Percentiles rank a stretch among this genome's conserved stretches.
These are phyloP conservation scores for Artibeus jamaicensis DNA, from an alignment of 2,797 vertebrate genomes.

Conservation along the genomic window DNA sequence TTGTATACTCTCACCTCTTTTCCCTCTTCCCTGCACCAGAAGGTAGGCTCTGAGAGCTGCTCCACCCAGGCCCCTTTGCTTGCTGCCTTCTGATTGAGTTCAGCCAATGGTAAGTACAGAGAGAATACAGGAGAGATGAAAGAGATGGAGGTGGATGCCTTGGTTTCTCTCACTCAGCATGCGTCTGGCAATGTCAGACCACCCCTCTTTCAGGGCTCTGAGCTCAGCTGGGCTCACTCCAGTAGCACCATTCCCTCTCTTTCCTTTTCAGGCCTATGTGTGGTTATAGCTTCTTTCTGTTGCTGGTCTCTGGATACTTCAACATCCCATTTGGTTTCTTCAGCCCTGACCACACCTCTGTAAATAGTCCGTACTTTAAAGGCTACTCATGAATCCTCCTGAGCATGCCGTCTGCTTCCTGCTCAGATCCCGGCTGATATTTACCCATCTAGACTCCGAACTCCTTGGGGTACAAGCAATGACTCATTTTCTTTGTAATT, in stretches of 20 bases:
- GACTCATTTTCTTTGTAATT: not conserved
- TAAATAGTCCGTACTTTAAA: not conserved
- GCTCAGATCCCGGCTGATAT: not conserved
- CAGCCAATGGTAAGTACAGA: not conserved
- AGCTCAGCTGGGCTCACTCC: not conserved
- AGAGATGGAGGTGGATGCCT: too few species aligned
- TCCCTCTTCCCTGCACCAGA: not conserved
- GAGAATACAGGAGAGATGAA: not conserved
- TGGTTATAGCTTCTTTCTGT: not conserved
- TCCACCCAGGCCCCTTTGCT: not conserved
- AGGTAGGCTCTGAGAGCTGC: not conserved
- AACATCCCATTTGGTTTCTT: not conserved
- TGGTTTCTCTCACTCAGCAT: not conserved
- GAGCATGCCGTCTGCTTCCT: not conserved
- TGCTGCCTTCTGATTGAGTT: not conserved
- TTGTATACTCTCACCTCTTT: fast-evolving
- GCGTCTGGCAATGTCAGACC: too few species aligned
- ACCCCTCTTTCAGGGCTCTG: not conserved
- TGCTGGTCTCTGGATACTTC: not conserved
- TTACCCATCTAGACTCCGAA: not conserved
- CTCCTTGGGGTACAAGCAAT: not conserved
- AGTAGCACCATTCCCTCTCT: not conserved
- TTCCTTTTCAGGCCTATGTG: not conserved
- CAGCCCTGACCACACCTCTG: not conserved
- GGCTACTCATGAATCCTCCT: not conserved